These are phyloP conservation scores for Ceriagrion tenellum DNA, from an alignment of 2,888 invertebrate genomes.

Conservation along the genomic window DNA sequence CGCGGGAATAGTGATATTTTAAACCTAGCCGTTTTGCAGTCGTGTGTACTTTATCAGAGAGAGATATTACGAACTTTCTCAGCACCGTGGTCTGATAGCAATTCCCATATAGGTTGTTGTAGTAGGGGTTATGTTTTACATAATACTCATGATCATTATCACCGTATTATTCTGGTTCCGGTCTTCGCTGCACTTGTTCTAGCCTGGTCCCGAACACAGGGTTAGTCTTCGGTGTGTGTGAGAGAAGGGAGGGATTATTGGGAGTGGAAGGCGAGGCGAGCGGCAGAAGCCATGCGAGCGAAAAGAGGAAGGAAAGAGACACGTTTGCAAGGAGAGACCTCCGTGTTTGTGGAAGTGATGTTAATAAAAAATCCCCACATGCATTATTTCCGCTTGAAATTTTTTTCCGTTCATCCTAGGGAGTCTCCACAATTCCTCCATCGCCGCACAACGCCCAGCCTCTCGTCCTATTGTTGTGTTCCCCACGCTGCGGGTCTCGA, in stretches of 20 bases:
- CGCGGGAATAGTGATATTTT: too few relatives aligned
- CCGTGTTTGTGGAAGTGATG: slow-evolving; percentile 4
- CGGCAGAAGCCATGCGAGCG: not conserved
- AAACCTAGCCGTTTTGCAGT: too few relatives aligned
- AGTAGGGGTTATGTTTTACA: too few relatives aligned
- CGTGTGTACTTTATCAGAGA: too few relatives aligned
- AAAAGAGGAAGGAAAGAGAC: not conserved
- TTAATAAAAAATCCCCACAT: not conserved
- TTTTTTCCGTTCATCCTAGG: not conserved
- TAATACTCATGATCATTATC: too few relatives aligned
- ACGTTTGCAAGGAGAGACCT: not conserved
- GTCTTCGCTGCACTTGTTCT: too few relatives aligned
- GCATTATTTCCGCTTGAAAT: not conserved
- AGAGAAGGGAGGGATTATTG: too few relatives aligned
- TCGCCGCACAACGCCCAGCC: not conserved
- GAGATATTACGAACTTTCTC: too few relatives aligned
- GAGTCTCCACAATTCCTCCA: not conserved
- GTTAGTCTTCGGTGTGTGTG: too few relatives aligned
- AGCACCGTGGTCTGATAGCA: too few relatives aligned
- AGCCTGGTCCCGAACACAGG: too few relatives aligned
- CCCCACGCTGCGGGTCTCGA: not conserved
- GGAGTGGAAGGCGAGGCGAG: not conserved
- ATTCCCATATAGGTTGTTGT: too few relatives aligned
- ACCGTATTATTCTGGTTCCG: not conserved
- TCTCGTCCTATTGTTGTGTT: not conserved